Percentiles rank a stretch among this genome's conserved stretches.
phyloP scores from a whole-genome alignment of 1,140 invertebrate genomes.

The Acromyrmex charruanus region DNA sequence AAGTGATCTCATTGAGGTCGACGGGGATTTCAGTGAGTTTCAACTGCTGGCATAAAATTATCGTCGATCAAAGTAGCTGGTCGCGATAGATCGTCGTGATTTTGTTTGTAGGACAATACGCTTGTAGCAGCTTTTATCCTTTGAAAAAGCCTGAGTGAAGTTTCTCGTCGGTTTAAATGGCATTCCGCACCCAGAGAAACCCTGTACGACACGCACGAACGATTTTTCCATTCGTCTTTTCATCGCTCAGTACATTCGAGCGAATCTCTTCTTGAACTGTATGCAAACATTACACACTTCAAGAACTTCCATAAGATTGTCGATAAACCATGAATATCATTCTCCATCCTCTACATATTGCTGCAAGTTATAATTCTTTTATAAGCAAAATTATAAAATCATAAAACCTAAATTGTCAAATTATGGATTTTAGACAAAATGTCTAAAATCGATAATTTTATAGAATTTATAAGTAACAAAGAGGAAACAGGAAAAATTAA shows the following conservation, averaged over 20 bases:
- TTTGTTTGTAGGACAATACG: slow-evolving; percentile 34
- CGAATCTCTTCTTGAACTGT: slow-evolving; percentile 38
- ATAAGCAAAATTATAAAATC: background rate
- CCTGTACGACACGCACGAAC: slow-evolving; percentile 12
- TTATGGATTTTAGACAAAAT: too few species aligned
- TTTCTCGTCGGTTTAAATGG: slow-evolving; percentile 45
- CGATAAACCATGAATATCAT: background rate
- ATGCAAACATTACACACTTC: slow-evolving; percentile 22
- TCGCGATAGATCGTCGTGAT: slow-evolving; percentile 3
- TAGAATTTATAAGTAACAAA: background rate
- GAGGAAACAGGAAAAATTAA: background rate
- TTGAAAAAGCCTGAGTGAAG: slow-evolving; percentile 18
- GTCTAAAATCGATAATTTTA: background rate
- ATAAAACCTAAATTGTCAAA: too few species aligned
- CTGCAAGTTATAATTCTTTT: slow-evolving; percentile 8
- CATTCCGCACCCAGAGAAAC: background rate
- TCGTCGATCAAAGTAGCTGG: slow-evolving; percentile 17
- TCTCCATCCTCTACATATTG: background rate
- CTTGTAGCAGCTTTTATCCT: slow-evolving; percentile 4
- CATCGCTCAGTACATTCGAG: background rate
- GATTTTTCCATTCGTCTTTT: slow-evolving; percentile 52
- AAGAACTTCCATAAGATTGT: background rate
- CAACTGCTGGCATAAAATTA: slow-evolving; percentile 28
- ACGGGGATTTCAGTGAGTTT: background rate
- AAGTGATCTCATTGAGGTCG: background rate